A percentile compares a stretch with the other conserved stretches of the same genome.
Evolutionary conservation across 2,888 invertebrate genomes (phyloP).

Genomic region (Dicranocentrus wangi): DNA sequence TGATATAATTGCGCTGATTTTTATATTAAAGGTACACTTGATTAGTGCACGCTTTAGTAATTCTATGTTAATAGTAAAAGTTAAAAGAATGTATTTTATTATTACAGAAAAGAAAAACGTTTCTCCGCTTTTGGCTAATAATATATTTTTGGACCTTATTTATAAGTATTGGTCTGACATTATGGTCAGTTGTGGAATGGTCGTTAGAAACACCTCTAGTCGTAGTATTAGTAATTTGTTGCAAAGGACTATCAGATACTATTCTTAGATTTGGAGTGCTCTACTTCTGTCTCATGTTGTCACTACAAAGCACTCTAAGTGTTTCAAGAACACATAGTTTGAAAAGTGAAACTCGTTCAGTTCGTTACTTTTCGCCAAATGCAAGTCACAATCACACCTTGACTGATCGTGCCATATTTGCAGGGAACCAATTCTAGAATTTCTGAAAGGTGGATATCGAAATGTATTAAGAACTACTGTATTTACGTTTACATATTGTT

Average conservation of each 20-base stretch:
- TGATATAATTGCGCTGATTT: constrained; percentile 40
- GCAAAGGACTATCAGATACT: constrained; percentile 49
- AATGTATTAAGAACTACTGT: too few relatives aligned
- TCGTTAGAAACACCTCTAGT: constrained; percentile 58
- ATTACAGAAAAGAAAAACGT: constrained; percentile 62
- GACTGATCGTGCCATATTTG: constrained; percentile 19
- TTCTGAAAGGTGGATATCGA: too few relatives aligned
- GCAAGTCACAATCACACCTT: constrained; percentile 11
- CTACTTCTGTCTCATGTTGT: constrained; percentile 62
- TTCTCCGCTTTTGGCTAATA: constrained; percentile 65
- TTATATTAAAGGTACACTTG: constrained; percentile 59
- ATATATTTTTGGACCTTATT: constrained; percentile 65
- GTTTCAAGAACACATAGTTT: constrained; percentile 54
- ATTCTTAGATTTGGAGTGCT: constrained; percentile 56
- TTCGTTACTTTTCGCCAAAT: constrained; percentile 5
- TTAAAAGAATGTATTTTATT: neutral
- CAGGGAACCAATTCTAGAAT: constrained; percentile 18
- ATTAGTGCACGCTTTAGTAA: too few relatives aligned
- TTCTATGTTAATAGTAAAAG: too few relatives aligned
- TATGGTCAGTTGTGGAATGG: constrained; percentile 57
- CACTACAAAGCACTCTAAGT: constrained; percentile 40
- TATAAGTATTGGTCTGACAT: constrained; percentile 56
- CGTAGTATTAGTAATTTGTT: constrained; percentile 48
- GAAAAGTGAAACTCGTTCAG: constrained; percentile 52
- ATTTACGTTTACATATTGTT: too few relatives aligned